These are phyloP conservation scores for Sebastes fasciatus DNA, from an alignment of 2,113 vertebrate species.

Conservation along the genomic window DNA sequence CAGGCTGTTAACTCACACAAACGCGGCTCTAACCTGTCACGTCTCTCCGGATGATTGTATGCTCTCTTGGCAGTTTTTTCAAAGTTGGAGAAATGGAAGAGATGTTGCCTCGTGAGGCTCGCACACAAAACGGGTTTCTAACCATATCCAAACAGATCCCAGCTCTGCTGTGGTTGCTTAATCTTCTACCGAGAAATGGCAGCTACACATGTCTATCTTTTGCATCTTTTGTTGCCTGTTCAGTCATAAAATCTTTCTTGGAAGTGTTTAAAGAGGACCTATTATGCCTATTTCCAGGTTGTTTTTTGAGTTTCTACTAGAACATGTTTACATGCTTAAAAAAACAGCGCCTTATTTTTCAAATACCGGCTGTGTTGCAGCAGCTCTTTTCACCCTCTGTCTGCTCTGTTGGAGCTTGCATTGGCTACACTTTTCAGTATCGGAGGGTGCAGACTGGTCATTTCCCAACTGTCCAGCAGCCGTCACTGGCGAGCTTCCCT, in stretches of 20 bases:
- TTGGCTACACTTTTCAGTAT: neutral
- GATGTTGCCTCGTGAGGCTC: constrained; percentile 9
- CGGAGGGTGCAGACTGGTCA: neutral
- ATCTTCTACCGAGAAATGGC: constrained; percentile 11
- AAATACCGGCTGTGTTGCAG: no score
- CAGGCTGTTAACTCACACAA: constrained; percentile 43
- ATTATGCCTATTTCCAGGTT: no score
- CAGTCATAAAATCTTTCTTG: constrained; percentile 3
- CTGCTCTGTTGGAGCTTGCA: neutral
- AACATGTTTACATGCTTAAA: no score
- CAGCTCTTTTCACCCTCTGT: no score
- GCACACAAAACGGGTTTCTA: constrained; percentile 24
- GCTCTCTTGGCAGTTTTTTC: constrained; percentile 48
- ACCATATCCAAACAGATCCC: constrained; percentile 10
- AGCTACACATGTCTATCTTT: constrained; percentile 6
- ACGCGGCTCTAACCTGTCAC: constrained; percentile 40
- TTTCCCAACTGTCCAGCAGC: neutral
- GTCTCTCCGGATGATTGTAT: constrained; percentile 12
- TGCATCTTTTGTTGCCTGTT: constrained; percentile 10
- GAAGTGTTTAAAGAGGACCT: constrained; percentile 9
- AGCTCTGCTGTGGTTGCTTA: constrained; percentile 6
- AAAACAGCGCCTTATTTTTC: no score
- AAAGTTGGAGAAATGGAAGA: constrained; percentile 23
- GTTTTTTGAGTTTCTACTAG: no score
- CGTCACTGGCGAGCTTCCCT: neutral